These are phyloP conservation scores for Onychorhynchus coronatus DNA, from an alignment of 2,113 vertebrate species.

Conservation along the genomic window DNA sequence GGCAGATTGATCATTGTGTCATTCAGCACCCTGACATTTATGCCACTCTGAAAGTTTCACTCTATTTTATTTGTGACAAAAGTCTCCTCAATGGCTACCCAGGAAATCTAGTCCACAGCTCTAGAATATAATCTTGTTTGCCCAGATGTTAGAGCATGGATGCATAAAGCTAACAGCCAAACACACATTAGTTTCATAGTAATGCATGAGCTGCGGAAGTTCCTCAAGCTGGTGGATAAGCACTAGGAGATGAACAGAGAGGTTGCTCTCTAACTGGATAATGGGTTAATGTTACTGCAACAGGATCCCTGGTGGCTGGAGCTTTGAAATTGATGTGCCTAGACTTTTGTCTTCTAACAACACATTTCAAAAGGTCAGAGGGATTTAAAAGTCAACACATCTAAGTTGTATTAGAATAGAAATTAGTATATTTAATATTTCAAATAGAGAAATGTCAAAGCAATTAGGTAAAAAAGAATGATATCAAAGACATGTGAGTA, in stretches of 20 bases:
- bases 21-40: background rate
- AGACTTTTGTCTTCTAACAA: background rate
- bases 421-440: background rate
- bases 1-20: background rate
- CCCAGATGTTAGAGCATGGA: background rate
- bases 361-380: background rate
- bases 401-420: background rate
- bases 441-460: background rate
- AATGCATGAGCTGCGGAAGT: background rate
- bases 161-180: background rate
- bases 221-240: background rate
- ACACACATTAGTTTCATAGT: background rate
- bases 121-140: background rate
- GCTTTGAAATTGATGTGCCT: background rate
- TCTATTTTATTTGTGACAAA: background rate
- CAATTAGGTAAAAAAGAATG: background rate
- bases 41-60: background rate
- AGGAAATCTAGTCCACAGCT: background rate
- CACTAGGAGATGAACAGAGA: background rate
- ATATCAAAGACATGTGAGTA: background rate
- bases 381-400: background rate
- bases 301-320: background rate
- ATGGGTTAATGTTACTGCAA: background rate
- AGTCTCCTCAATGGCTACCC: background rate
- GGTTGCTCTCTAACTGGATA: background rate